Percentiles rank a stretch among this genome's conserved stretches.
phyloP scores from a whole-genome alignment of 2,888 invertebrate genomes.

The Lycophotia porphyrea region DNA sequence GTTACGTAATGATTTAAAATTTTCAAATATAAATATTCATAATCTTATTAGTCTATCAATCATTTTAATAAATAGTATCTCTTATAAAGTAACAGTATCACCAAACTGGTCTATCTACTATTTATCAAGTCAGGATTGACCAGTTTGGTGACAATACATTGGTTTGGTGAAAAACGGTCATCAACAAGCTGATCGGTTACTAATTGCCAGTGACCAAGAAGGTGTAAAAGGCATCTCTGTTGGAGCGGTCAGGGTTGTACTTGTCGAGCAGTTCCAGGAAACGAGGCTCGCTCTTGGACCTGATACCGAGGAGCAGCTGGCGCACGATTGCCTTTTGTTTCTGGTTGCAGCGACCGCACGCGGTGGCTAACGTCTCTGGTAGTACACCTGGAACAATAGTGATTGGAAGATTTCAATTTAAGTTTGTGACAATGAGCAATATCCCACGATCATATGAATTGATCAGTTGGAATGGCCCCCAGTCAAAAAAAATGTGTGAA shows the following conservation, averaged over 20 bases:
- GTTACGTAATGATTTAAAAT: background rate
- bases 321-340: slow-evolving; percentile 91
- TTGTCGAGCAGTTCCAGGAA: slow-evolving; percentile 93
- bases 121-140: slow-evolving; percentile 1
- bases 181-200: slow-evolving; percentile 50
- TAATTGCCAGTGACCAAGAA: slow-evolving; percentile 87
- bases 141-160: slow-evolving; percentile 6
- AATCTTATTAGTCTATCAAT: background rate
- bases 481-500: too few relatives aligned
- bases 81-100: slow-evolving; percentile 30
- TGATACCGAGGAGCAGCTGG: slow-evolving; percentile 92
- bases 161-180: slow-evolving; percentile 5
- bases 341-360: slow-evolving; percentile 92
- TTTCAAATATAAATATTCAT: background rate
- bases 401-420: too few relatives aligned
- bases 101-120: slow-evolving; percentile 12
- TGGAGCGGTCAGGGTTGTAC: slow-evolving; percentile 93
- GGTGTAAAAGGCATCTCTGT: slow-evolving; percentile 91
- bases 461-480: too few relatives aligned
- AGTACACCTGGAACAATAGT: slow-evolving; percentile 90
- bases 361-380: slow-evolving; percentile 92
- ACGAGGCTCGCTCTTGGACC: slow-evolving; percentile 92
- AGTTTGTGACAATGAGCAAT: too few relatives aligned
- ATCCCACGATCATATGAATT: too few relatives aligned
- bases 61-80: slow-evolving; percentile 9